phyloP scores from a whole-genome alignment of 2,888 invertebrate species.

The Mythimna ferrago region DNA sequence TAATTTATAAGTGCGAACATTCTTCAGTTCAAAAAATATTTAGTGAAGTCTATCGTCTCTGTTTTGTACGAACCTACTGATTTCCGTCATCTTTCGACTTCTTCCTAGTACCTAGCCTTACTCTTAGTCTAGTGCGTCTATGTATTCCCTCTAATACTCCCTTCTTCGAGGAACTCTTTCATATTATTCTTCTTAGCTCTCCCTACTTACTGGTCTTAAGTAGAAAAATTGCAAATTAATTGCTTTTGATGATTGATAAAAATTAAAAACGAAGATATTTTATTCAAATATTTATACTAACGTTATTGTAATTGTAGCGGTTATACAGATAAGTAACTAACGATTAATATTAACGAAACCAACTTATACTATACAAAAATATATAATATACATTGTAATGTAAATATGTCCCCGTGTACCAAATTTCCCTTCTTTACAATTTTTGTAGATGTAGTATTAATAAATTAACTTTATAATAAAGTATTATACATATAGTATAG shows the following conservation, averaged over 20 bases:
- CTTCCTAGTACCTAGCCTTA: conserved; percentile 67
- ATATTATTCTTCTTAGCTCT: conserved; percentile 70
- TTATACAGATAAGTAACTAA: conserved; percentile 76
- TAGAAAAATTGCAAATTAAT: conserved; percentile 78
- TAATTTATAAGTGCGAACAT: conserved; percentile 46
- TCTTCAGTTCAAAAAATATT: conserved; percentile 46
- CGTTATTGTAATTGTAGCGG: conserved; percentile 85
- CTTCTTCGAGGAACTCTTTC: conserved; percentile 75
- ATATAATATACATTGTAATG: conserved; percentile 84
- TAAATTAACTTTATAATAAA: conserved; percentile 55
- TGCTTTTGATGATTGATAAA: conserved; percentile 76
- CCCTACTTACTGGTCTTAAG: conserved; percentile 76
- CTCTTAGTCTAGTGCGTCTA: conserved; percentile 69
- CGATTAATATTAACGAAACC: conserved; percentile 79
- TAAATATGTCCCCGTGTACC: conserved; percentile 88
- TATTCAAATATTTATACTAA: conserved; percentile 89
- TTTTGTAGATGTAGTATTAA: conserved; percentile 84
- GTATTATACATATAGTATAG: conserved; percentile 52
- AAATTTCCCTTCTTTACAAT: conserved; percentile 90
- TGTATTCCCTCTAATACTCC: conserved; percentile 79
- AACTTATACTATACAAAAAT: conserved; percentile 87
- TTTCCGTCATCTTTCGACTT: conserved; percentile 60
- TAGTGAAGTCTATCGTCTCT: conserved; percentile 48
- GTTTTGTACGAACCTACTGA: conserved; percentile 54
- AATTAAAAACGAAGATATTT: conserved; percentile 84